Evolutionary conservation across 2,797 vertebrate genomes (phyloP), one percentile per base, ranked within the genome.

Genomic region (Pangasius sanitwongsei): DNA sequence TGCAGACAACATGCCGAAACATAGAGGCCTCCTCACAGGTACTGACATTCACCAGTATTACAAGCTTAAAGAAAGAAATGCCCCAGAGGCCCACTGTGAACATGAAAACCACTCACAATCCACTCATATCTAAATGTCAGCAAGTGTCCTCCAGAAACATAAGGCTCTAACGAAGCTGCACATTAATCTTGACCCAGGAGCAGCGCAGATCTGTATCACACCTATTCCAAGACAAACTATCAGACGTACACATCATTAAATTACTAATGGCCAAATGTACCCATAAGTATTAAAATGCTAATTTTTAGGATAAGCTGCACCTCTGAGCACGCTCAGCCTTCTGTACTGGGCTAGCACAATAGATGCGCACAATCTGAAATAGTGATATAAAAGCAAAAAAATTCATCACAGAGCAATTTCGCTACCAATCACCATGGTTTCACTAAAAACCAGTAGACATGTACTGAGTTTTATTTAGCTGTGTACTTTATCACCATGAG

Each of bases 31-130:
- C n/a, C 85, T 78, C 85, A 74, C 82, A 91, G 88, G 87, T 87
- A 87, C 90, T 91, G 90, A 91, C 92, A 91, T 91, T 91, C 90
- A 84, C 75, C 88, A 89, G 41, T 90, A 91, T 91, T 90, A 88
- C 89, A 88, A 90, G 41, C 75, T 72, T 91, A 90, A 90, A 88
- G 90, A 92, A 90, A 87, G 86, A 92, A 90, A 91, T 55, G 20
- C 41, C 90, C 91, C 41, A 69, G 86, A 90, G 89, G 77, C 86
- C 87, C 69, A 74, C 63, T 70, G 69, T 78, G 82, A 90, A 88
- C 88, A 90, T 88, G 87, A 90, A 84, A 86, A 89, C 70, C 87
- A 67, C 80, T 89, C 88, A 89, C 85, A 89, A 89, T 89, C 75
- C 87, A 84, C 72, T 90, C 77, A n/a, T 80, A 89, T 87, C 74